Evolutionary conservation across 2,113 vertebrate genomes (phyloP), one percentile per base, ranked within the genome.

Genomic region (Thamnaconus septentrionalis): DNA sequence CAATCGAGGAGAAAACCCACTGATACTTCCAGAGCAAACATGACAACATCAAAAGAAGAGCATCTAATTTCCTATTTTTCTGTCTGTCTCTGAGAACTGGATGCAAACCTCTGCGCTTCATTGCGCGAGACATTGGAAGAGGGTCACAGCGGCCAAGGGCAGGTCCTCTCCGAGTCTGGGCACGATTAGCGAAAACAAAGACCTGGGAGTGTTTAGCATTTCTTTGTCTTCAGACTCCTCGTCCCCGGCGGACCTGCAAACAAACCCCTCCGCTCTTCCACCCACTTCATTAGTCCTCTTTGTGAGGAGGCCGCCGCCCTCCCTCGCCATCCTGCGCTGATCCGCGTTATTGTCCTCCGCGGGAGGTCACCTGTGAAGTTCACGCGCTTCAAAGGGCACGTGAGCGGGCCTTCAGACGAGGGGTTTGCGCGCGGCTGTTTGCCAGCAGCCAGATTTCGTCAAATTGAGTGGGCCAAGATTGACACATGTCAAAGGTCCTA

Each of bases 61-160:
- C 18, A 31, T 31, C 2, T 31, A 1, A 31, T 31, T 31, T 31
- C 18, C 18, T 31, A 31, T 31, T 31, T 31, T 31, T 31, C 18
- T 31, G 18, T 31, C 18, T 31, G 18, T 31, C 18, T 31, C 1
- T 31, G 18, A 31, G 18, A 31, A 31, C 18, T 31, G 18, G 18
- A 31, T 31, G 18, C 18, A 31, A 31, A 31, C 18, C 18, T 31
- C 18, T 31, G 18, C 18, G 18, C 18, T 31, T 31, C 18, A 31
- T 31, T 31, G 18, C 18, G 18, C 18, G 18, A 31, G 18, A 31
- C 18, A 31, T 48, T 53, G 45, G 61, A 67, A 69, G 52, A 55
- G 74, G 78, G 74, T 78, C 76, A 76, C 49, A 42, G 44, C 69
- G 54, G 78, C 80, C 74, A 75, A 80, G 73, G 84, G 76, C 81